Evolutionary conservation across 2,888 invertebrate species (phyloP).

Genomic region (Pandemis heparana): DNA sequence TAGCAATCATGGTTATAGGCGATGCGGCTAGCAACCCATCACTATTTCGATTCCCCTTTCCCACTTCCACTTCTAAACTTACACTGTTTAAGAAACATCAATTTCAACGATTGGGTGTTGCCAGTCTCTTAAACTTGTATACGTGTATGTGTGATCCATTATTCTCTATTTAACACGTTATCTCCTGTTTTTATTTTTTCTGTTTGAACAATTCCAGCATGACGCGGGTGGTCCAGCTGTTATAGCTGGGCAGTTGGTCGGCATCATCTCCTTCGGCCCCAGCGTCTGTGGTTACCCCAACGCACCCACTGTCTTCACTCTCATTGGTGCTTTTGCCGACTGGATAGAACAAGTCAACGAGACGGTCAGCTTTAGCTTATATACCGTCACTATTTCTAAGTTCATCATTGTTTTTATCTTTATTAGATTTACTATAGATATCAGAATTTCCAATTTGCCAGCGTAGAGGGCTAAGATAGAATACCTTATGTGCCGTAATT

Average conservation of each 20-base stretch:
- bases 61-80: too few species aligned
- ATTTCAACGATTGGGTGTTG: too few species aligned
- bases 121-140: too few species aligned
- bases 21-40: too few species aligned
- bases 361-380: conserved; percentile 48
- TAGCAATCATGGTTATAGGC: too few species aligned
- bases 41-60: too few species aligned
- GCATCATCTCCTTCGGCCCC: conserved; percentile 77
- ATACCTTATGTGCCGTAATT: too few species aligned
- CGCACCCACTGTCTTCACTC: conserved; percentile 76
- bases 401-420: not conserved
- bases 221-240: conserved; percentile 79
- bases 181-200: not conserved
- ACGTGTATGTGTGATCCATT: not conserved
- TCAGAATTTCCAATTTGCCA: too few species aligned
- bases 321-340: conserved; percentile 71
- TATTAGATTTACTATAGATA: not conserved
- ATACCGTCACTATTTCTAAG: not conserved
- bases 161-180: not conserved
- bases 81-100: too few species aligned
- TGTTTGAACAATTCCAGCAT: conserved; percentile 57
- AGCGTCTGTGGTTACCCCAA: conserved; percentile 71
- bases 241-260: conserved; percentile 67
- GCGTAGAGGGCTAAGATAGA: too few species aligned
- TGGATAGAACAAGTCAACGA: conserved; percentile 77